Evolutionary conservation across 2,797 vertebrate species (phyloP).

Genomic region (Benthosema pterotum): DNA sequence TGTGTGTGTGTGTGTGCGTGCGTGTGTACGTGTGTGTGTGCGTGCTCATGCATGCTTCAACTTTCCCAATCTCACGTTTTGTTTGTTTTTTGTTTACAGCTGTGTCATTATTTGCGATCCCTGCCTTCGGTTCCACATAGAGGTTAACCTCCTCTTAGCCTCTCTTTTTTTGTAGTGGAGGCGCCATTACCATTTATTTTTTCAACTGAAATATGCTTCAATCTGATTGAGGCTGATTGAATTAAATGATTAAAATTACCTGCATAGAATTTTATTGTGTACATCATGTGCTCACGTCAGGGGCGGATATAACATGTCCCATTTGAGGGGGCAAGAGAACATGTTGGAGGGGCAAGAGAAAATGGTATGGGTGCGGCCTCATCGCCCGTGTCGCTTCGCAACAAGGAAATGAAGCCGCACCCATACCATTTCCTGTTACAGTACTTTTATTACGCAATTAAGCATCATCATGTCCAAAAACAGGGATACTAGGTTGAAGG

Average conservation of each 20-base stretch:
- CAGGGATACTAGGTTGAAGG: no score
- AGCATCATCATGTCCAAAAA: no score
- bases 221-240: conserved; percentile 47
- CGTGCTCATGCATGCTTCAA: background rate
- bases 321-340: no score
- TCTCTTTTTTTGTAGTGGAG: conserved; percentile 26
- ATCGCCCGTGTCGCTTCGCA: no score
- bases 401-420: no score
- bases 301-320: no score
- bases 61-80: conserved; percentile 15
- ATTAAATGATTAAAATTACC: conserved; percentile 43
- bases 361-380: no score
- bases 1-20: conserved; percentile 35
- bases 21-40: conserved; percentile 39
- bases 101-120: conserved; percentile 42
- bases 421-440: no score
- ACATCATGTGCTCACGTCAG: background rate
- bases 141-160: conserved; percentile 57
- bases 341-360: no score
- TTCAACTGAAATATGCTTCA: conserved; percentile 33
- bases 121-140: conserved; percentile 9
- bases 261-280: conserved; percentile 14
- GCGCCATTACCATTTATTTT: conserved; percentile 17
- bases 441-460: no score
- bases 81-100: conserved; percentile 26